Percentiles rank a stretch among this genome's conserved stretches.
phyloP scores from a whole-genome alignment of 92 coral and sea anemone genomes.

The Porites evermanni region DNA sequence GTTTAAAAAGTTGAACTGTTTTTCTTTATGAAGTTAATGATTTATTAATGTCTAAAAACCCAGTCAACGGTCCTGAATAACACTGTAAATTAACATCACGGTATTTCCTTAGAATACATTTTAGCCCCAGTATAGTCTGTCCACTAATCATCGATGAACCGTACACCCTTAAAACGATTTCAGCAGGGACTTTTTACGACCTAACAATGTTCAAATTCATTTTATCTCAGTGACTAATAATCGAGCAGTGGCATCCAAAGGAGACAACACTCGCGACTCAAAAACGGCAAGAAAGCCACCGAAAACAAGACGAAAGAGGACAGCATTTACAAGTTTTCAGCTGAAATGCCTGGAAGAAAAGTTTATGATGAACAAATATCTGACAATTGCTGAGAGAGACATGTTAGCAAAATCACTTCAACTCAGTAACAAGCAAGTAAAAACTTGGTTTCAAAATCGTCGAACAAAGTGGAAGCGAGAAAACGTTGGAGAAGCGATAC shows the following conservation, averaged over 20 bases:
- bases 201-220: not conserved
- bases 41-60: no score
- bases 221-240: not conserved
- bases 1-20: not conserved
- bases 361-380: slow-evolving; percentile 95
- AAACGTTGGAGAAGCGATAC: slow-evolving; percentile 95
- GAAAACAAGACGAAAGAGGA: slow-evolving; percentile 86
- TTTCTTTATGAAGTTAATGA: no score
- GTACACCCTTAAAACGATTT: no score
- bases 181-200: no score
- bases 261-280: slow-evolving; percentile 23
- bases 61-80: no score
- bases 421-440: slow-evolving; percentile 94
- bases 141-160: no score
- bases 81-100: no score
- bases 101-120: no score
- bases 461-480: slow-evolving; percentile 99
- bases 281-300: slow-evolving; percentile 55
- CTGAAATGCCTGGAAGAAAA: slow-evolving; percentile 95
- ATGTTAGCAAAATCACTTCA: slow-evolving; percentile 95
- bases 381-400: slow-evolving; percentile 97
- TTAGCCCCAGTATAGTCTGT: no score
- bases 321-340: slow-evolving; percentile 98
- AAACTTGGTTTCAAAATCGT: slow-evolving; percentile 99
- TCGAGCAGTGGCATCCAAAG: slow-evolving; percentile 14